Base-by-base conservation (phyloP, 2,797 vertebrate species). In the Mormyrus hasselquistii region DNA sequence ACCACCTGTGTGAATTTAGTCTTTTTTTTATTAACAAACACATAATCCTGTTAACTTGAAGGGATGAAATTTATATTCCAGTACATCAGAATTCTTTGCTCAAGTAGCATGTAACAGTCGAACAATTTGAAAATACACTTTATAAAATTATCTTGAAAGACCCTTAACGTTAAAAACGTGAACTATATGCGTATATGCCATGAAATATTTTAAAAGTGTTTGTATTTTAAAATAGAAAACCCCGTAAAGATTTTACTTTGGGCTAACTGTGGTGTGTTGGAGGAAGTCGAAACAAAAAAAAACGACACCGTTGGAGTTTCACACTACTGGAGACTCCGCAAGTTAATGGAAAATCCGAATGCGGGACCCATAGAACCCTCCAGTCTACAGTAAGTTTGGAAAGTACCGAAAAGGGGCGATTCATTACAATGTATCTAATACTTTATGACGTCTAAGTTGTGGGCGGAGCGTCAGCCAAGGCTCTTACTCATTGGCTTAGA, bases 331-430 rank as follows among this genome's bases (percentile, higher is more conserved):
- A 79, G 41, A n/a, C 41, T 41, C 76, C 38, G 76, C 76, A 79
- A 47, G 41, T 79, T n/a, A 41, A n/a, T 47, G 76, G 41, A 47
- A 44, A 82, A 47, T n/a, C 38, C 38, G 76, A 41, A 47, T 82
- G 8, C 41, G 1, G 76, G 7, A 44, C 38, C 76, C 38, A 19
- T 82, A n/a, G 7, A 82, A 82, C 19, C 12, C 14, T 38, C 14
- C 65, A 14, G 65, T 38, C 12, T 7, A 34, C 29, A 14, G 38
- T 25, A 86, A 87, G 47, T 55, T 69, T 89, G 91, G 91, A 89
- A 89, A 86, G 62, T 57, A 65, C 87, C 62, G 12, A 7, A 53
- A 52, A 12, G 0, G 38, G 9, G n/a, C 2, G 69, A 12, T 38
- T 59, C n/a, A 6, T 29, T 34, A 44, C n/a, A 41, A 41, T 38